Evolutionary conservation across 1,140 invertebrate genomes (phyloP), one percentile per base, ranked within the genome.

Genomic region (Mesaphorura yosii): DNA sequence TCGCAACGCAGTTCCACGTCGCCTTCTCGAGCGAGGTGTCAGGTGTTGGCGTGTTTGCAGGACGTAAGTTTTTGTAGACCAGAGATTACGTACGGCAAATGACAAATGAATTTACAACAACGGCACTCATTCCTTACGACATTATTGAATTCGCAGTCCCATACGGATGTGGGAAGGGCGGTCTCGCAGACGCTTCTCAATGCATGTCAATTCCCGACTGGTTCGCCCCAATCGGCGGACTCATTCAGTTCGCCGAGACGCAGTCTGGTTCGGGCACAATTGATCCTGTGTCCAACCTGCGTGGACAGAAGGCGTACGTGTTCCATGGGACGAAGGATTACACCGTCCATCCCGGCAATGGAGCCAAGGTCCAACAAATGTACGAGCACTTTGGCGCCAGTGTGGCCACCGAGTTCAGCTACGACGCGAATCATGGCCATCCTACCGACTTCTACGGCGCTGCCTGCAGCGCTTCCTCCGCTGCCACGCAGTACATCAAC

Each of bases 361-460:
- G 53, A 23, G 48, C 12, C 48, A 65, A 38, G 64, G 61, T 46
- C 49, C 62, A 3, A 48, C 23, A 29, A 57, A 66, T 54, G 55
- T 69, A 41, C 60, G 64, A 52, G 53, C 54, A 28, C 22, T 58
- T 46, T n/a, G 66, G 67, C 1, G 62, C 64, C 28, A 53, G 62
- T 17, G 41, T 67, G 6, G 31, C 51, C 20, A 53, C 65, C 17
- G 48, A 54, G n/a, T 54, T 39, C 25, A n/a, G 51, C 54, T 49
- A 64, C 63, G 42, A 49, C 49, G 25, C 64, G 59, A 62, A 64
- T 58, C 60, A 55, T 57, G 52, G 29, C 10, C 26, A 23, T 46
- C 64, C 66, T 7, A 70, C 68, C 2, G 57, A 62, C 10, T 64
- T 64, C 53, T 69, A 68, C 55, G 69, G 69, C 7, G 65, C 66